Percentiles rank a stretch among this genome's conserved stretches.
Evolutionary conservation across 2,888 invertebrate species (phyloP).

Genomic region (Keiferia lycopersicella): DNA sequence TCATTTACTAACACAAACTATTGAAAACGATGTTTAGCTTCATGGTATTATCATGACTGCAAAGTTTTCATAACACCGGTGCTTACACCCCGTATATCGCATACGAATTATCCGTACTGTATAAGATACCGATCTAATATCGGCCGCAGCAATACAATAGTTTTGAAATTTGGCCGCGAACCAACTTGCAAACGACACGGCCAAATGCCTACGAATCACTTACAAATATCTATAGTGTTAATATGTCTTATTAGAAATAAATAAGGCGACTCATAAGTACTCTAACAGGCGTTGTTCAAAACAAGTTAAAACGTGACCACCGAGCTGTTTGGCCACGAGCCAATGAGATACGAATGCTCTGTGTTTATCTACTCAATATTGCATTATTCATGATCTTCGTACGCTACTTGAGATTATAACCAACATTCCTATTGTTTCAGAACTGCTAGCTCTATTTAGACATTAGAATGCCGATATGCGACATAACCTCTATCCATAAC

Average conservation of each 20-base stretch:
- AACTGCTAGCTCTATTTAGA: too few relatives aligned
- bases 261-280: neutral
- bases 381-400: neutral
- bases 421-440: too few relatives aligned
- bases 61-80: too few relatives aligned
- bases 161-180: neutral
- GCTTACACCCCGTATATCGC: too few relatives aligned
- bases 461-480: too few relatives aligned
- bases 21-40: too few relatives aligned
- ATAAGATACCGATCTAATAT: neutral
- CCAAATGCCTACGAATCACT: slow-evolving; percentile 1
- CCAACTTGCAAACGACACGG: neutral
- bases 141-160: slow-evolving; percentile 10
- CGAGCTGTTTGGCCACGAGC: neutral
- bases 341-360: slow-evolving; percentile 10
- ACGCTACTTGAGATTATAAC: neutral
- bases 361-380: slow-evolving; percentile 18
- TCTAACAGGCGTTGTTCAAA: neutral
- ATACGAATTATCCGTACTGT: too few relatives aligned
- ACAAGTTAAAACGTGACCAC: neutral
- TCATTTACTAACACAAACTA: too few relatives aligned
- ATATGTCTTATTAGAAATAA: slow-evolving; percentile 28
- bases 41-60: too few relatives aligned
- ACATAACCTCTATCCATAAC: too few relatives aligned
- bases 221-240: slow-evolving; percentile 29